These are phyloP conservation scores for Aplochiton taeniatus DNA, from an alignment of 2,797 vertebrate species.

Conservation along the genomic window DNA sequence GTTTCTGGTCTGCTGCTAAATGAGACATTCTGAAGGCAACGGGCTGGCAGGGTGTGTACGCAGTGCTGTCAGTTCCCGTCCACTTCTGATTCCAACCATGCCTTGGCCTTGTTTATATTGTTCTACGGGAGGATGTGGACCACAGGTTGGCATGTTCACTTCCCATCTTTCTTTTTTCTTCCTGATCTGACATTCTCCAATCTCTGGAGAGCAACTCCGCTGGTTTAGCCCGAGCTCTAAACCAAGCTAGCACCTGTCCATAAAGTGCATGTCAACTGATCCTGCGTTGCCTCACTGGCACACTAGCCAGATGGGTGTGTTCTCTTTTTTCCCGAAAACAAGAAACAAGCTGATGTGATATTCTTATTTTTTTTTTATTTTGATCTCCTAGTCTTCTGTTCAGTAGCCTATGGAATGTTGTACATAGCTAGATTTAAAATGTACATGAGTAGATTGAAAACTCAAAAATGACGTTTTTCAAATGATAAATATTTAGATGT, in stretches of 20 bases:
- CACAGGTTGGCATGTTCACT: conserved; percentile 44
- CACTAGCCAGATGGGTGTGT: conserved; percentile 13
- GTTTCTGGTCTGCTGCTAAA: conserved; percentile 63
- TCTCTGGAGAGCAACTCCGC: conserved; percentile 38
- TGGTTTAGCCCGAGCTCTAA: conserved; percentile 48
- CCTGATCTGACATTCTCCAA: conserved; percentile 30
- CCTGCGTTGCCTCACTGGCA: conserved; percentile 44
- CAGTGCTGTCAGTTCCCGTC: conserved; percentile 59
- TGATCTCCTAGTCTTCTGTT: neutral
- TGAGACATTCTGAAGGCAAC: conserved; percentile 58
- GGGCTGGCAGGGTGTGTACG: conserved; percentile 52
- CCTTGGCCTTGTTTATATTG: conserved; percentile 54
- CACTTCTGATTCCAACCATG: conserved; percentile 46
- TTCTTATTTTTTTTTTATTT: neutral
- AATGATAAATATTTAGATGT: neutral
- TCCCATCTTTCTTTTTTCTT: conserved; percentile 36
- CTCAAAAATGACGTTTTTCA: neutral
- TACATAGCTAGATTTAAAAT: neutral
- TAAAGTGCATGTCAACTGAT: conserved; percentile 40
- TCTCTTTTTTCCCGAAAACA: neutral
- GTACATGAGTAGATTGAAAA: neutral
- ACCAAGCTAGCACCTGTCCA: conserved; percentile 51
- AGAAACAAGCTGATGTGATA: neutral
- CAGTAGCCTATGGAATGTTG: too few species aligned
- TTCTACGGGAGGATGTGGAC: conserved; percentile 29